Evolutionary conservation across 2,888 invertebrate genomes (phyloP), one percentile per base, ranked within the genome.

Genomic region (Hirtodrosophila confusa): DNA sequence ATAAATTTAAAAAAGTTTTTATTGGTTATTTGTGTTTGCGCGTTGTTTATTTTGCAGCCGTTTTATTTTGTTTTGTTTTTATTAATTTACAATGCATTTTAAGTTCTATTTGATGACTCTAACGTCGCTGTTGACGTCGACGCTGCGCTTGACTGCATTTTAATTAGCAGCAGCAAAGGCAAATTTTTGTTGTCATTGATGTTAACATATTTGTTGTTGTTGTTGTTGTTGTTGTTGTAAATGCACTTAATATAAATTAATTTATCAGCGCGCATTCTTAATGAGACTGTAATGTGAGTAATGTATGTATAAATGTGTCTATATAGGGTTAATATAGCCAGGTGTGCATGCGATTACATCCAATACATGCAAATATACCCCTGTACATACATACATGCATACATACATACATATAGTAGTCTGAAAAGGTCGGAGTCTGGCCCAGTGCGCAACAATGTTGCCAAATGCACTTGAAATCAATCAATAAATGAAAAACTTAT

Each of bases 111-210:
- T 67, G 55, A 5, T 27, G 6, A 17, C 17, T 17, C 17, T 17
- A 17, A 17, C 17, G 17, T 17, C 17, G 17, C 17, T 41, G 55
- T 27, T 3, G 27, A 23, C 3, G 51, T 27, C 47, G 8, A 11
- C 67, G 72, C 33, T 41, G 53, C 61, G 76, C 80, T 56, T 58
- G 69, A 44, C 45, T 78, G 79, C 79, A 73, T 75, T 82, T 78
- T 82, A 78, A 78, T 78, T 82, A 82, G 76, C 61, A 54, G 31
- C 63, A 54, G 17, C 43, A 45, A 33, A 51, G n/a, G 17, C 12
- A 37, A 53, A 60, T 9, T 27, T 45, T 54, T 35, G 10, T 43
- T 54, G 29, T 31, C 24, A 11, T 44, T 49, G 17, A 44, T 61
- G 29, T 48, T 63, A 17, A n/a, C n/a, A n/a, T n/a, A n/a, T n/a